Evolutionary conservation across 2,888 invertebrate species (phyloP), one percentile per base, ranked within the genome.

Genomic region (Phengaris arion): DNA sequence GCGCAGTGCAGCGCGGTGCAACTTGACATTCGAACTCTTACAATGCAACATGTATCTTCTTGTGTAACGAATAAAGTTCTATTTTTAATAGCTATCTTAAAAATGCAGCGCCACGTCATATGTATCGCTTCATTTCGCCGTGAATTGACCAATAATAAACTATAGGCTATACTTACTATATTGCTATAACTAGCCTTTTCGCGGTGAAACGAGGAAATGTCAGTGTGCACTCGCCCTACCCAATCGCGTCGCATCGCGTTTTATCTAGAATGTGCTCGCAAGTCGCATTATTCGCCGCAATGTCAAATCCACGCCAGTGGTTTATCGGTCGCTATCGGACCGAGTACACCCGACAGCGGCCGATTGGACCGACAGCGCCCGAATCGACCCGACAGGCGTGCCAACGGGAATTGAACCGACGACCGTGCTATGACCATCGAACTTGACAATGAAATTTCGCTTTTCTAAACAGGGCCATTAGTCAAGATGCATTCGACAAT

Each of bases 371-470:
- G 64, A 64, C 64, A 64, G 35, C 64, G 12, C 35, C 64, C 64
- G 64, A 78, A 81, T 84, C 79, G 81, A 81, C 79, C 79, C 76
- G 85, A 85, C 85, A 77, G 79, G 81, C 79, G 74, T 68, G 68
- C 76, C 81, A 79, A 82, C 80, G 77, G 81, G 82, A 82, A 82
- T 81, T 79, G 82, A 84, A 81, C 81, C 79, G 79, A 80, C 83
- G 82, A 82, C 80, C 81, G 79, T 80, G 80, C 64, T 51, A 12
- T 69, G 48, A 75, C 75, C 75, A 70, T n/a, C 70, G 48, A 59
- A 69, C 55, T 75, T 69, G 48, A 69, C 69, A 68, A 35, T 69
- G 54, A 68, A 75, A 15, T 35, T 48, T 51, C 70, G 51, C 51
- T 51, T 51, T 51, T 70, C 48, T 70, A 70, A 64, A 8, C 59